Conservation (phyloP, 2,113 vertebrate genomes). For the Pardalotus punctatus region DNA sequence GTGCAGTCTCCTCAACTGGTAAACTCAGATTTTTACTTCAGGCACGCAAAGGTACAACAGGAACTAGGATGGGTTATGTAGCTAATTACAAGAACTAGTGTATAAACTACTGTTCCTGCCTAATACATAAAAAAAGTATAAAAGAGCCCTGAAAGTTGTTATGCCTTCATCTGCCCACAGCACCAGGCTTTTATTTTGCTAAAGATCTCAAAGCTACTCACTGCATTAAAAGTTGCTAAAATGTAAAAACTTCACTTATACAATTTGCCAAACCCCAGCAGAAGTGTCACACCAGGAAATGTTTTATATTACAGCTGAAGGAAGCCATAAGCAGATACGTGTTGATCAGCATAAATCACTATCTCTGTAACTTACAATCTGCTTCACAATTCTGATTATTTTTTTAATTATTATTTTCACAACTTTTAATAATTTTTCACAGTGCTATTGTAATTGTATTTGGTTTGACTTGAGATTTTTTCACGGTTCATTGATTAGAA, state of each 20-base stretch:
- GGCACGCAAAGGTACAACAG: neutral
- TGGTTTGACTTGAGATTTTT: neutral
- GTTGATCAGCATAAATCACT: neutral
- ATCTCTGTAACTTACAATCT: neutral
- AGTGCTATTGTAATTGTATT: neutral
- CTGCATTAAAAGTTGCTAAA: neutral
- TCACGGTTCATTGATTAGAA: neutral
- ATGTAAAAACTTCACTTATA: neutral
- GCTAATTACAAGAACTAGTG: neutral
- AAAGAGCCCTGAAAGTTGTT: neutral
- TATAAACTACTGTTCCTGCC: neutral
- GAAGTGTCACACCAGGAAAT: neutral
- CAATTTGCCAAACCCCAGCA: neutral
- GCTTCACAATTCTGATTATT: neutral
- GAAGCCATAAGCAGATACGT: neutral
- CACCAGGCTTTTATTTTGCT: neutral
- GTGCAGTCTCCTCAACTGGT: neutral
- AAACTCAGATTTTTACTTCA: neutral
- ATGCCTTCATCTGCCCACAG: neutral
- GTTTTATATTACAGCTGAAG: neutral
- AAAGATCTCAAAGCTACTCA: neutral
- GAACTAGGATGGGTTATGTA: neutral
- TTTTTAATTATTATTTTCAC: neutral
- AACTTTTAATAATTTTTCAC: neutral
- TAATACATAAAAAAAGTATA: neutral